phyloP scores from a whole-genome alignment of 2,797 vertebrate genomes.

The Monodelphis domestica region DNA sequence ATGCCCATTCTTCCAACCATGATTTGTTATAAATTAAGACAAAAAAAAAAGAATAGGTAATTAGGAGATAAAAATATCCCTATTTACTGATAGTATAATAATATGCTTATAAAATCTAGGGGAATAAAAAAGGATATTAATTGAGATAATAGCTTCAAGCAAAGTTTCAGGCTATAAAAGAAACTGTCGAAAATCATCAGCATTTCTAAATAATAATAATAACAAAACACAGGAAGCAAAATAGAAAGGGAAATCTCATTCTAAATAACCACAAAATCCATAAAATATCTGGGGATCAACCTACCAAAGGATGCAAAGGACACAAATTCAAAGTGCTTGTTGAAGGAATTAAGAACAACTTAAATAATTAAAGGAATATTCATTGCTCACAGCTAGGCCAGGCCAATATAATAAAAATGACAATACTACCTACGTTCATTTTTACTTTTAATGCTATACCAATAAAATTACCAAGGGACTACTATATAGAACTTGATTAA shows the following conservation, averaged over 20 bases:
- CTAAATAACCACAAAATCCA: not conserved
- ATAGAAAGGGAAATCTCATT: not conserved
- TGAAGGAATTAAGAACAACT: not conserved
- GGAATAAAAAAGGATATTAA: not conserved
- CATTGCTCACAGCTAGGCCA: not conserved
- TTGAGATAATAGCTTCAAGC: not conserved
- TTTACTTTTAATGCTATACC: not conserved
- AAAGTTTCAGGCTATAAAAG: not conserved
- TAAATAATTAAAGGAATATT: not conserved
- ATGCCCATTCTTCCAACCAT: not conserved
- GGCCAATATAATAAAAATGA: not conserved
- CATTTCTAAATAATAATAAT: not conserved
- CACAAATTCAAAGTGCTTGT: not conserved
- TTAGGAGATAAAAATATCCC: not conserved
- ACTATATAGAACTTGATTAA: not conserved
- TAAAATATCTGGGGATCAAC: not conserved
- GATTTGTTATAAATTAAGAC: not conserved
- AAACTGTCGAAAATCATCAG: not conserved
- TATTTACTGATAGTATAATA: not conserved
- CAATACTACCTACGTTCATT: not conserved
- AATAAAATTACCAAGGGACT: not conserved
- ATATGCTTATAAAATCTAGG: not conserved
- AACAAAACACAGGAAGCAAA: not conserved
- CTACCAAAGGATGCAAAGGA: not conserved
- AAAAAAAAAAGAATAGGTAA: not conserved